phyloP scores from a whole-genome alignment of 2,113 vertebrate species.

The Atlantisia rogersi region DNA sequence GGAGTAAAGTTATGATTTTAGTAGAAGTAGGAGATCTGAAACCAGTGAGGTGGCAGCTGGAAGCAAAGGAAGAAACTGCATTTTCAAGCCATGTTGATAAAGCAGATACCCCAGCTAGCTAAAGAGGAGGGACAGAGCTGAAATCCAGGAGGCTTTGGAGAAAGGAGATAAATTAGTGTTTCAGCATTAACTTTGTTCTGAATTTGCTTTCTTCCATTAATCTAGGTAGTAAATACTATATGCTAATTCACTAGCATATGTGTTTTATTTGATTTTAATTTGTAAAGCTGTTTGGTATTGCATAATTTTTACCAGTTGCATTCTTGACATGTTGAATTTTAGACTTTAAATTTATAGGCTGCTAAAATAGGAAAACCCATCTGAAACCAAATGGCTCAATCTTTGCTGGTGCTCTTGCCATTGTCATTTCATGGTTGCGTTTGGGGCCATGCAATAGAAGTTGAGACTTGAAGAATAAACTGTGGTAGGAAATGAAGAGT shows the following conservation, averaged over 20 bases:
- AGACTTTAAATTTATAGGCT: neutral
- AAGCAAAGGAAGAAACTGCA: neutral
- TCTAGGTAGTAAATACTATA: neutral
- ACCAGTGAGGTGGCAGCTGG: neutral
- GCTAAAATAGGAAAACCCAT: neutral
- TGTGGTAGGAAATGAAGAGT: neutral
- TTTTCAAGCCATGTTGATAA: neutral
- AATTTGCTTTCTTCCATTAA: neutral
- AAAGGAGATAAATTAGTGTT: neutral
- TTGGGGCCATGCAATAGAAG: neutral
- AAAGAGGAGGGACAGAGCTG: neutral
- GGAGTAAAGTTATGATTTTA: neutral
- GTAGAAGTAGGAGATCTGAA: neutral
- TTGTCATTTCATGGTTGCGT: neutral
- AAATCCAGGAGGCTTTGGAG: neutral
- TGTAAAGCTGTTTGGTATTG: neutral
- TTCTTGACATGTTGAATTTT: neutral
- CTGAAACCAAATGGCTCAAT: neutral
- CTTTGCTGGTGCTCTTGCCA: neutral
- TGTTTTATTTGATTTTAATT: neutral
- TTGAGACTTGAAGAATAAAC: neutral
- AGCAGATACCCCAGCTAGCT: neutral
- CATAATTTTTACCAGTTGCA: accelerated
- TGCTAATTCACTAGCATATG: neutral
- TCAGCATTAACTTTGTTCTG: neutral